Percentiles rank a stretch among this genome's conserved stretches.
Conservation (phyloP, 2,113 vertebrate genomes). For the Lipophrys pholis region DNA sequence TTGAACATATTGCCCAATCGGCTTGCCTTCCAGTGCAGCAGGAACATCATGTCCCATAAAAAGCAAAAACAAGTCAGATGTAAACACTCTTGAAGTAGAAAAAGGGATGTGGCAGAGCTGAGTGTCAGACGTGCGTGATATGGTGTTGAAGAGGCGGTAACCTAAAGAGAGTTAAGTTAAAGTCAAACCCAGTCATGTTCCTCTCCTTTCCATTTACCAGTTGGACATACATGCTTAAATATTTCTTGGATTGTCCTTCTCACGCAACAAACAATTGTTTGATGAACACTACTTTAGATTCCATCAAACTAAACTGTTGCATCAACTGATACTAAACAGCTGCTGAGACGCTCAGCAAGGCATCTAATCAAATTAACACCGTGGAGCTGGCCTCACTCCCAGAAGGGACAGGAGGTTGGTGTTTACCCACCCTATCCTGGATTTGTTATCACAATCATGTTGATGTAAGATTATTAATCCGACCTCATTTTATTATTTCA, state of each 20-base stretch:
- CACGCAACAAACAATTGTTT: conserved; percentile 3
- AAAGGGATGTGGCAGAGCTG: not conserved
- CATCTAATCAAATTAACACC: conserved; percentile 29
- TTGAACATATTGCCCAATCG: conserved; percentile 60
- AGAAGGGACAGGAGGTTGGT: not conserved
- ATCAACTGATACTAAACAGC: conserved; percentile 16
- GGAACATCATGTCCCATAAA: conserved; percentile 67
- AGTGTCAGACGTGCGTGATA: conserved; percentile 20
- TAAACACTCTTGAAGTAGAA: conserved; percentile 23
- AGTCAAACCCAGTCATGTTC: not conserved
- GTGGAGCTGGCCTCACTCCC: not conserved
- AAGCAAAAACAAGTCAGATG: conserved; percentile 39
- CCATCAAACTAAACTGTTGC: conserved; percentile 12
- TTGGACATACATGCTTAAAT: too few species aligned
- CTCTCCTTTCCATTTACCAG: too few species aligned
- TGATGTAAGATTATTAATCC: conserved; percentile 14
- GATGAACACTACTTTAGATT: conserved; percentile 7
- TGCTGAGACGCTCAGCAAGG: conserved; percentile 11
- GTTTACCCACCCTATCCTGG: not conserved
- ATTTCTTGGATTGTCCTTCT: not conserved
- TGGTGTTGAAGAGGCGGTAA: conserved; percentile 16
- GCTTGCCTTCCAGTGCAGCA: conserved; percentile 34
- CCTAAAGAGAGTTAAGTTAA: too few species aligned
- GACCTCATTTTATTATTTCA: not conserved
- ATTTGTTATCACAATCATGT: conserved; percentile 2